Conservation (phyloP, 2,888 invertebrate species). For the Sthenelais limicola region DNA sequence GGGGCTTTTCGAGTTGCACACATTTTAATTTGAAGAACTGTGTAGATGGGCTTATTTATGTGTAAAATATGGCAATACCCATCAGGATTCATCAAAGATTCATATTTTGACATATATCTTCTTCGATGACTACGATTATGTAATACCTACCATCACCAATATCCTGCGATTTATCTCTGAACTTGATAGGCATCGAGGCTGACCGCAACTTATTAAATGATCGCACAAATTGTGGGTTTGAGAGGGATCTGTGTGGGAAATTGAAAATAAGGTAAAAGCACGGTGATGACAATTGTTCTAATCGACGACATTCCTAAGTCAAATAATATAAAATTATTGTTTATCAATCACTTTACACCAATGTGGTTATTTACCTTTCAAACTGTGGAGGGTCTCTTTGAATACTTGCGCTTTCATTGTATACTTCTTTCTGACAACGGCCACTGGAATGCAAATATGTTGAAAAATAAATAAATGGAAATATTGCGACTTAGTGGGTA, state of each 20-base stretch:
- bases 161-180: constrained; percentile 20
- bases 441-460: constrained; percentile 76
- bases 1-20: too few species aligned
- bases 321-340: not conserved
- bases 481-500: too few species aligned
- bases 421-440: constrained; percentile 91
- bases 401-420: constrained; percentile 78
- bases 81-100: too few species aligned
- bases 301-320: not conserved
- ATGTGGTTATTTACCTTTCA: constrained; percentile 57
- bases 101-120: too few species aligned
- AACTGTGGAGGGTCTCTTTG: constrained; percentile 70
- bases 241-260: constrained; percentile 43
- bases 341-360: not conserved
- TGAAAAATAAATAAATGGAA: not conserved
- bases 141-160: constrained; percentile 38
- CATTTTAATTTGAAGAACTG: too few species aligned
- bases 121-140: too few species aligned
- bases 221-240: constrained; percentile 47
- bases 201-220: constrained; percentile 34
- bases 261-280: not conserved
- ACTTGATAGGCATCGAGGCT: constrained; percentile 31
- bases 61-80: too few species aligned
- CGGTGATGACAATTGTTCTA: not conserved
- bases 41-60: too few species aligned